phyloP scores from a whole-genome alignment of 2,113 vertebrate species.

The Heloderma charlesbogerti region DNA sequence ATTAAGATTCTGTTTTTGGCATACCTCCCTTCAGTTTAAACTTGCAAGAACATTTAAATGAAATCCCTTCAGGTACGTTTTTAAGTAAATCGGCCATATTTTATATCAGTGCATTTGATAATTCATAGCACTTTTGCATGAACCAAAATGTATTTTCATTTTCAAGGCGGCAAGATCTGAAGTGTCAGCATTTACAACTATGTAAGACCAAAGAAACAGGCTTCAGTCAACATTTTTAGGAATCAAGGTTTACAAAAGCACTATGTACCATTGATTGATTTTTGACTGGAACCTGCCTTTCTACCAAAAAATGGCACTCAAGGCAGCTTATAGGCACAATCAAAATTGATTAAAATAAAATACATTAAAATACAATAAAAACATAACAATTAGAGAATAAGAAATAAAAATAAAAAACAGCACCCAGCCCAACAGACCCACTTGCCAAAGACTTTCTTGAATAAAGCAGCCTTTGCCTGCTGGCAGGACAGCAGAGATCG shows the following conservation, averaged over 20 bases:
- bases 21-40: neutral
- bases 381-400: no score
- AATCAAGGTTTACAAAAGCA: neutral
- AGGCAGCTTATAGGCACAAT: no score
- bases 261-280: neutral
- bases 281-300: no score
- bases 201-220: neutral
- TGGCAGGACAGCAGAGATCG: no score
- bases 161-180: neutral
- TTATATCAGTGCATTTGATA: neutral
- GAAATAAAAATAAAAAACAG: no score
- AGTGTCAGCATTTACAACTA: neutral
- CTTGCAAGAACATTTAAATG: neutral
- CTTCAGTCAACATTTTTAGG: neutral
- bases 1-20: neutral
- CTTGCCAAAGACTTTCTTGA: no score
- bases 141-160: neutral
- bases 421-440: no score
- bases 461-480: no score
- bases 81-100: neutral
- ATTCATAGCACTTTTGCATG: neutral
- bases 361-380: no score
- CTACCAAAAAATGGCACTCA: no score
- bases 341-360: no score
- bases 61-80: neutral